Evolutionary conservation across 2,888 invertebrate species (phyloP).

Genomic region (Dynastes tityus): DNA sequence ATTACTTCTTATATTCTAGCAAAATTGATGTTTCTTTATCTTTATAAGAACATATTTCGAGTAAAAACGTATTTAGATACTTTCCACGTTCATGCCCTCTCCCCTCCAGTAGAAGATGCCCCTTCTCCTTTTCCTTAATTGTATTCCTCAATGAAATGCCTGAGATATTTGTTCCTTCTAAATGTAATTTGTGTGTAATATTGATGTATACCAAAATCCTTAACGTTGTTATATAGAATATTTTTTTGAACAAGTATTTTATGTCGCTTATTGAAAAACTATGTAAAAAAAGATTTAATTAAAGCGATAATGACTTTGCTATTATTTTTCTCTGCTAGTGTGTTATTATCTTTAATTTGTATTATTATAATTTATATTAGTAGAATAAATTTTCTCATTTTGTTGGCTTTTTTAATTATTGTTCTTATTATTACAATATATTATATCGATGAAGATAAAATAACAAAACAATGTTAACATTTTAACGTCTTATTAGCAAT

Average conservation of each 20-base stretch:
- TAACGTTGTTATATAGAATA: constrained; percentile 45
- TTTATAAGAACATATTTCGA: too few relatives aligned
- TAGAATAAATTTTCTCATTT: constrained; percentile 51
- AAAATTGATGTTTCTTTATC: constrained; percentile 3
- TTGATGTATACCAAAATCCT: constrained; percentile 58
- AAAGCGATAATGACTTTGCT: constrained; percentile 11
- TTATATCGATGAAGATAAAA: background rate
- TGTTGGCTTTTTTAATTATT: constrained; percentile 46
- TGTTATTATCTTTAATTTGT: constrained; percentile 50
- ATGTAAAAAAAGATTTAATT: background rate
- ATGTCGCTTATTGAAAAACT: constrained; percentile 47
- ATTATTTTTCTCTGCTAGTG: constrained; percentile 46
- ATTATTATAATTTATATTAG: constrained; percentile 45
- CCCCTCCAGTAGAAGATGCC: background rate
- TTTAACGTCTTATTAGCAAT: constrained; percentile 34
- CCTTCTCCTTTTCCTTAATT: constrained; percentile 7
- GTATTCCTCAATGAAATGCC: background rate
- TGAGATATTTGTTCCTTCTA: constrained; percentile 57
- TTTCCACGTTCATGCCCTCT: background rate
- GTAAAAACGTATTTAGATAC: background rate
- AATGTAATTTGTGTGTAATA: constrained; percentile 59
- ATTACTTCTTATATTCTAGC: background rate
- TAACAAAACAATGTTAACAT: constrained; percentile 16
- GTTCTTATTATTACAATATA: constrained; percentile 20
- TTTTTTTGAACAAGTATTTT: constrained; percentile 53